Conservation (phyloP, 2,888 invertebrate species). For the Epinotia brunnichana region DNA sequence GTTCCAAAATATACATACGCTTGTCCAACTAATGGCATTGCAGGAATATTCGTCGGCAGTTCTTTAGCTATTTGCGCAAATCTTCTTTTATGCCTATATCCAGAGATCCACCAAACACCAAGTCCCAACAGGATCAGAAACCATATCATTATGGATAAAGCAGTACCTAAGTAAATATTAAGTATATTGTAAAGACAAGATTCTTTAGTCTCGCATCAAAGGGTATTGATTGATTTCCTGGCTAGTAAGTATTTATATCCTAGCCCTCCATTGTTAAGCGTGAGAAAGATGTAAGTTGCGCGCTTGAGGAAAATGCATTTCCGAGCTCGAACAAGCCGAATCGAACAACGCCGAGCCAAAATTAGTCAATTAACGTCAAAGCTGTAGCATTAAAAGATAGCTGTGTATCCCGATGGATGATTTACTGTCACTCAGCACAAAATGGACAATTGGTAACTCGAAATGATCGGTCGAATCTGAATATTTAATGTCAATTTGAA, state of each 20-base stretch:
- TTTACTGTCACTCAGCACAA: too few species aligned
- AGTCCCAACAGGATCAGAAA: conserved; percentile 2
- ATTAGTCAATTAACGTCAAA: too few species aligned
- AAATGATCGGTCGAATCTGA: too few species aligned
- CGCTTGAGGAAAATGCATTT: not conserved
- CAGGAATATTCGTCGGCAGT: conserved; percentile 10
- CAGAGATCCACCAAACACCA: conserved; percentile 17
- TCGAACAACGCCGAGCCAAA: too few species aligned
- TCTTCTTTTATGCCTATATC: not conserved
- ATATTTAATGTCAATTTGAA: too few species aligned
- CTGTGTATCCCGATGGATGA: too few species aligned
- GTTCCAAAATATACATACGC: conserved; percentile 11
- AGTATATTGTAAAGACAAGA: not conserved
- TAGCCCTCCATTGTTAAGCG: not conserved
- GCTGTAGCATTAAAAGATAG: too few species aligned
- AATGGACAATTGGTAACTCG: too few species aligned
- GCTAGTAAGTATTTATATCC: not conserved
- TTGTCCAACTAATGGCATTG: not conserved
- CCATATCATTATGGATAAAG: conserved; percentile 11
- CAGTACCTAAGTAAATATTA: not conserved
- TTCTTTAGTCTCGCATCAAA: not conserved
- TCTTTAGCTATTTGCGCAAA: conserved; percentile 10
- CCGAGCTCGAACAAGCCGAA: too few species aligned
- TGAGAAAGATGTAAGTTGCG: not conserved
- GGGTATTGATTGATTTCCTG: not conserved